Conservation (phyloP, 2,888 invertebrate genomes). For the Tuberolachnus salignus region DNA sequence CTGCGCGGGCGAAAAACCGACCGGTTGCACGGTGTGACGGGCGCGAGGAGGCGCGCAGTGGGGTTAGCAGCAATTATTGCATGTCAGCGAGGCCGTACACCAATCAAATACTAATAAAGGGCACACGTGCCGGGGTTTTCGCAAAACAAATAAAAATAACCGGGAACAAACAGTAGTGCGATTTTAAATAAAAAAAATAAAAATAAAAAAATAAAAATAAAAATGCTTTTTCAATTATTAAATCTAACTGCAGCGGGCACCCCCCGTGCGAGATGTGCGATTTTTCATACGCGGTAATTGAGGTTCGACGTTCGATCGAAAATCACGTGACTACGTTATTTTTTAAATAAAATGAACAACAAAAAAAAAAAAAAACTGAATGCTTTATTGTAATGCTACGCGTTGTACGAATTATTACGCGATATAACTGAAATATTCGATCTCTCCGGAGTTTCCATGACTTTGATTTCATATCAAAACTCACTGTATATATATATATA, state of each 20-base stretch:
- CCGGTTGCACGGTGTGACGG: constrained; percentile 30
- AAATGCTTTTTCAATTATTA: constrained; percentile 50
- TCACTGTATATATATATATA: too few relatives aligned
- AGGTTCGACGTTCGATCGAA: not conserved
- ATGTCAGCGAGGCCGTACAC: constrained; percentile 51
- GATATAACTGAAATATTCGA: too few relatives aligned
- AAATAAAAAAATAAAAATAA: too few relatives aligned
- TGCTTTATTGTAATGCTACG: too few relatives aligned
- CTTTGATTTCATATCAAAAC: too few relatives aligned
- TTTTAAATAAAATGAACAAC: too few relatives aligned
- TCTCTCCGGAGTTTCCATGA: too few relatives aligned
- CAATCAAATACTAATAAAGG: constrained; percentile 55
- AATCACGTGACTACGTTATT: not conserved
- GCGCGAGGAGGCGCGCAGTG: not conserved
- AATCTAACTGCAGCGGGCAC: constrained; percentile 28
- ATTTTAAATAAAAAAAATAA: too few relatives aligned
- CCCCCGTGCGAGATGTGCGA: constrained; percentile 17
- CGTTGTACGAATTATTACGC: too few relatives aligned
- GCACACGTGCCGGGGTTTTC: constrained; percentile 48
- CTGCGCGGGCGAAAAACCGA: constrained; percentile 28
- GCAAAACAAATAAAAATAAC: constrained; percentile 55
- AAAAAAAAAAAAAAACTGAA: too few relatives aligned
- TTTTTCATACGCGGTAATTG: constrained; percentile 13
- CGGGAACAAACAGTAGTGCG: constrained; percentile 25
- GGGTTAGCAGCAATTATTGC: constrained; percentile 55